These are phyloP conservation scores for Hylaeus anthracinus DNA, from an alignment of 1,140 invertebrate species.

Conservation along the genomic window DNA sequence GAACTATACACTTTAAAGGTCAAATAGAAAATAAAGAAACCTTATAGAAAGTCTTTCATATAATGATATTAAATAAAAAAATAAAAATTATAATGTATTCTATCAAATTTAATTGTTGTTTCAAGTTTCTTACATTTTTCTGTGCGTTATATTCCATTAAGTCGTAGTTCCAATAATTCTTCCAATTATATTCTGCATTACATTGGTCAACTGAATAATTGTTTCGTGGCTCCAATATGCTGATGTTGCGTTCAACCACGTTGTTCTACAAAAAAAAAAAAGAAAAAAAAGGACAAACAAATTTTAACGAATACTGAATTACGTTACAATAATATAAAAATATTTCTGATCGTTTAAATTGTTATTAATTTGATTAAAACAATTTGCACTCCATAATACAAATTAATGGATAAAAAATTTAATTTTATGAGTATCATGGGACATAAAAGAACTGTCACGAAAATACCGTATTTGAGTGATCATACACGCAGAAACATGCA, in stretches of 20 bases:
- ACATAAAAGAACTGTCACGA: not conserved
- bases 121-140: conserved; percentile 70
- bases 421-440: not conserved
- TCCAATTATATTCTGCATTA: conserved; percentile 67
- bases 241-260: conserved; percentile 72
- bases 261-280: conserved; percentile 46
- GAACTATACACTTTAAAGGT: not conserved
- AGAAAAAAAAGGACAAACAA: not conserved
- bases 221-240: conserved; percentile 75
- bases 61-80: not conserved
- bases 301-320: not conserved
- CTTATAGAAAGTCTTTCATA: not conserved
- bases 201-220: conserved; percentile 69
- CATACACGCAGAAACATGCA: not conserved
- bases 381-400: not conserved
- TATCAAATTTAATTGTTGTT: not conserved
- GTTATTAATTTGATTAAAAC: not conserved
- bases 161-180: conserved; percentile 73
- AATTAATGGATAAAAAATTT: not conserved
- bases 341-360: not conserved
- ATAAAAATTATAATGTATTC: not conserved
- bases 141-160: conserved; percentile 68
- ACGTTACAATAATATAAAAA: not conserved
- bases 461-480: not conserved
- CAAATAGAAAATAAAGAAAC: not conserved